Evolutionary conservation across 2,113 vertebrate genomes (phyloP).

Genomic region (Actenoides hombroni): DNA sequence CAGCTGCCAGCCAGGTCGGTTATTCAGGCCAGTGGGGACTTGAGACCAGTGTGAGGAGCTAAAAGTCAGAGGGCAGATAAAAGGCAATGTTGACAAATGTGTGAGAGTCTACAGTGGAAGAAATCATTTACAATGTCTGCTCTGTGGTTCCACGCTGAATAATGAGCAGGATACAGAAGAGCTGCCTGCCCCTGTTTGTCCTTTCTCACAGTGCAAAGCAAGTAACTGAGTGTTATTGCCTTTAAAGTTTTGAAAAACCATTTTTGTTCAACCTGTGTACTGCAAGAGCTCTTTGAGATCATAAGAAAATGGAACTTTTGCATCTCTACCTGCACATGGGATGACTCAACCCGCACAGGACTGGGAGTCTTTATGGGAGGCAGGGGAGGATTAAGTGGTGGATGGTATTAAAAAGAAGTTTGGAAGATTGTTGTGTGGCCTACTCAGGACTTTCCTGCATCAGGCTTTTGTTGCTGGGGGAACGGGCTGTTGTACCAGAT

Average conservation of each 20-base stretch:
- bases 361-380: background rate
- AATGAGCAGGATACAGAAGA: background rate
- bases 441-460: background rate
- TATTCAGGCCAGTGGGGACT: background rate
- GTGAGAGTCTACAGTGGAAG: background rate
- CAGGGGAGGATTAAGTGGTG: background rate
- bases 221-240: background rate
- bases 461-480: background rate
- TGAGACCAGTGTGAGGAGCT: background rate
- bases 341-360: background rate
- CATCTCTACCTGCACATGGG: background rate
- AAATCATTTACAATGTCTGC: background rate
- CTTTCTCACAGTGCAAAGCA: background rate
- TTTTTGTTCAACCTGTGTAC: background rate
- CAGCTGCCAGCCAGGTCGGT: background rate
- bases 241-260: background rate
- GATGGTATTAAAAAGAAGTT: background rate
- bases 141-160: background rate
- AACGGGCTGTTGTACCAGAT: background rate
- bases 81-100: background rate
- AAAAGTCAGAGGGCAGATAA: background rate
- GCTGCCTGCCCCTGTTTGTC: rapidly evolving
- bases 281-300: background rate
- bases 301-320: background rate
- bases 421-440: background rate